Evolutionary conservation across 1,140 invertebrate genomes (phyloP).

Genomic region (Papilio polyxenes): DNA sequence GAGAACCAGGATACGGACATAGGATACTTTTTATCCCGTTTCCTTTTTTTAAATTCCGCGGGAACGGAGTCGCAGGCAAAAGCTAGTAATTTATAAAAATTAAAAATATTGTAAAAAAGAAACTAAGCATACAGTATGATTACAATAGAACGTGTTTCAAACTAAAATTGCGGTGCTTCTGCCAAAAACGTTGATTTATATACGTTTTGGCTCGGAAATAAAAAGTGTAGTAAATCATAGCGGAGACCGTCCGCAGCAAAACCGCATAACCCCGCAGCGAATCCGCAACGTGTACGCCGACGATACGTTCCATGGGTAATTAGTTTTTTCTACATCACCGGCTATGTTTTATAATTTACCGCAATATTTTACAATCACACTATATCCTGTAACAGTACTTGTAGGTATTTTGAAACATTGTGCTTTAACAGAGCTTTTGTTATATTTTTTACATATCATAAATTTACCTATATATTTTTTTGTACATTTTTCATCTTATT

Average conservation of each 20-base stretch:
- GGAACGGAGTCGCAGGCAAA: too few species aligned
- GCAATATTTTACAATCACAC: too few species aligned
- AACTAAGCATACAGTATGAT: not conserved
- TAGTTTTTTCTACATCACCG: constrained; percentile 49
- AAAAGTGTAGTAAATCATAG: constrained; percentile 51
- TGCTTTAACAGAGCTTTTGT: too few species aligned
- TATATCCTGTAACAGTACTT: constrained; percentile 18
- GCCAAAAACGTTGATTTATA: constrained; percentile 35
- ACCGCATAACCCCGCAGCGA: not conserved
- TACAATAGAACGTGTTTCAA: constrained; percentile 22
- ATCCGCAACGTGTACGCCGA: constrained; percentile 2
- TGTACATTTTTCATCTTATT: too few species aligned
- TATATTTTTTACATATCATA: too few species aligned
- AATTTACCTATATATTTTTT: too few species aligned
- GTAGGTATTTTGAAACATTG: not conserved
- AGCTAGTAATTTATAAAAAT: too few species aligned
- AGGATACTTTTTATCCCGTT: too few species aligned
- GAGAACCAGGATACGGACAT: too few species aligned
- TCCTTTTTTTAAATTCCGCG: too few species aligned
- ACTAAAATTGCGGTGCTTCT: constrained; percentile 11
- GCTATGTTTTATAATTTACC: constrained; percentile 56
- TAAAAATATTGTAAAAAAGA: not conserved
- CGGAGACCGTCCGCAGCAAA: constrained; percentile 34
- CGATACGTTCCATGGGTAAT: constrained; percentile 54
- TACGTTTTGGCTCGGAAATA: constrained; percentile 19